These are phyloP conservation scores for Lacanobia oleracea DNA, from an alignment of 2,888 invertebrate species.

Conservation along the genomic window DNA sequence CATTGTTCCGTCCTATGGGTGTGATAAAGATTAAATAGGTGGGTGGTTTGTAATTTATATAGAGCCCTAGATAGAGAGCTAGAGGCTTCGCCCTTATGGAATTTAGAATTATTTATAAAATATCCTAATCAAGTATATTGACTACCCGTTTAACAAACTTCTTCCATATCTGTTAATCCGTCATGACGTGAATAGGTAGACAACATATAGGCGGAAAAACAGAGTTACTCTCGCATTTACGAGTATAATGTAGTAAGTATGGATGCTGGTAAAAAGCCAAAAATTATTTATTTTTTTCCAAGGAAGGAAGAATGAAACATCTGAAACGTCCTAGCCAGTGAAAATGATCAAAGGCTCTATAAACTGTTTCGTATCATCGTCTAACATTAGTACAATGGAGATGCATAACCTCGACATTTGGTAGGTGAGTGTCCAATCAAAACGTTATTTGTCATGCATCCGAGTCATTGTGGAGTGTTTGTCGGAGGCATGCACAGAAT, in stretches of 20 bases:
- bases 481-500: slow-evolving; percentile 86
- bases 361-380: slow-evolving; percentile 7
- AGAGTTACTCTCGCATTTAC: too few relatives aligned
- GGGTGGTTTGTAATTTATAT: too few relatives aligned
- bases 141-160: not conserved
- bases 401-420: slow-evolving; percentile 69
- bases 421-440: slow-evolving; percentile 85
- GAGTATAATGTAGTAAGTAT: too few relatives aligned
- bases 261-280: not conserved
- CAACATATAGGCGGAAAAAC: too few relatives aligned
- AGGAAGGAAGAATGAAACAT: not conserved
- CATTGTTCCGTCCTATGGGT: too few relatives aligned
- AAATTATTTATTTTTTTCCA: not conserved
- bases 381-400: slow-evolving; percentile 64
- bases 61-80: too few relatives aligned
- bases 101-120: too few relatives aligned
- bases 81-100: not conserved
- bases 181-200: not conserved
- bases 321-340: not conserved
- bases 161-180: not conserved
- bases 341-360: not conserved
- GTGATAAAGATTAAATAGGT: too few relatives aligned
- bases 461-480: slow-evolving; percentile 88
- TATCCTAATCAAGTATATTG: too few relatives aligned
- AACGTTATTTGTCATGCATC: slow-evolving; percentile 89